Evolutionary conservation across 2,888 invertebrate genomes (phyloP), one percentile per base, ranked within the genome.

Genomic region (Rutpela maculata): DNA sequence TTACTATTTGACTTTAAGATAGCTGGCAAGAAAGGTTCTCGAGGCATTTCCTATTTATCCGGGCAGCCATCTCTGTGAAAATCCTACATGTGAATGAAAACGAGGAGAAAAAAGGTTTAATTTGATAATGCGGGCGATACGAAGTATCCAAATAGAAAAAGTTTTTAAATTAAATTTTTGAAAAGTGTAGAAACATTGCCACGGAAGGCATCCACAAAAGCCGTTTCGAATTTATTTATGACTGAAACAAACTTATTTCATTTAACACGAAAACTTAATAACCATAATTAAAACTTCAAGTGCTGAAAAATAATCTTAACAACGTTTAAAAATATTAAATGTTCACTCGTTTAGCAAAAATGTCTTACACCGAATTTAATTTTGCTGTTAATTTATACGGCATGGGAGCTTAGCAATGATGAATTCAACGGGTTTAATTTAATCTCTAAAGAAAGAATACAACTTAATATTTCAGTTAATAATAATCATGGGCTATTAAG

Each of bases 201-300:
- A 50, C n/a, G 35, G 62, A 11, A 19, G 35, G 35, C 59, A 22
- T 50, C 22, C 63, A 50, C 70, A 50, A 63, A 50, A 50, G 75
- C 75, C 67, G 63, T 75, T 65, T 68, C 60, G 76, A 83, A 83
- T 81, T 82, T 85, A 85, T 86, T 86, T 86, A 84, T 81, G 83
- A 77, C 79, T 84, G 78, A 83, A 83, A 84, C 82, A 85, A 86
- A 87, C 85, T 87, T 86, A 85, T 86, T 85, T 84, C 85, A 86
- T 85, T 86, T 86, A 87, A 86, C 85, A 84, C 81, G 85, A 80
- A 82, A 87, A 86, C 85, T 86, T 86, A 86, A 86, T 86, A 85
- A 85, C 84, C 85, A 82, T 86, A 87, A 87, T 87, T 86, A 86
- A 86, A 86, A 86, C 84, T 86, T 86, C 82, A 82, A 84, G 82